Base-by-base conservation (phyloP, 2,888 invertebrate species). In the Cephus sareptanus region DNA sequence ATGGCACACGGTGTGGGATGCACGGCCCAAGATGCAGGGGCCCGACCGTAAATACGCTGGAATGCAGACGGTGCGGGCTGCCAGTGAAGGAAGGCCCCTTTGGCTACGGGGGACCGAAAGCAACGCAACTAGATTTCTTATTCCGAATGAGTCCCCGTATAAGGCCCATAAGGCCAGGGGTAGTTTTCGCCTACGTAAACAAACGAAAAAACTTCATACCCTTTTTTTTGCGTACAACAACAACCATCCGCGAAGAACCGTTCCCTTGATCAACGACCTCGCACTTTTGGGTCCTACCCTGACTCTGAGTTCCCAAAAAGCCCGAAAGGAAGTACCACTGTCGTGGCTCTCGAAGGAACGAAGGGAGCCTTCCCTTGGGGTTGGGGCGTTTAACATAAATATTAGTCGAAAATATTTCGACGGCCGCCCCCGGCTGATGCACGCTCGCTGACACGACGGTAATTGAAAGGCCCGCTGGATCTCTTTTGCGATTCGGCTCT, bases 381-480 rank as follows among this genome's bases (percentile, higher is more conserved):
- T 75, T 75, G 68, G 80, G 77, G 80, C 82, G 84, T 85, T 87
- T 87, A 88, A 87, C 87, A 87, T 88, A 88, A 89, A 89, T 88
- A 88, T 89, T 87, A 85, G 85, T 81, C 86, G 85, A 87, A 87
- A 88, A 87, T 88, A 88, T 89, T 85, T 87, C 86, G 86, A 86
- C 86, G 82, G 81, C 81, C 80, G 82, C 85, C 84, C 81, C 78
- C 83, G 88, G 88, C 86, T 87, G 88, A 87, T 88, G 84, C 82
- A 80, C 79, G 84, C 85, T 83, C 86, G 87, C 86, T 87, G 87
- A 88, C 87, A 83, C 86, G 86, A 89, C 84, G 88, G 88, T 89
- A 89, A 89, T 89, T 88, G 89, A 88, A 87, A 87, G 86, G 86
- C 83, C 85, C 56, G 56, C 56, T 56, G 56, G 56, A 56, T 56